Evolutionary conservation across 2,888 invertebrate genomes (phyloP).

Genomic region (Steinernema hermaphroditum): DNA sequence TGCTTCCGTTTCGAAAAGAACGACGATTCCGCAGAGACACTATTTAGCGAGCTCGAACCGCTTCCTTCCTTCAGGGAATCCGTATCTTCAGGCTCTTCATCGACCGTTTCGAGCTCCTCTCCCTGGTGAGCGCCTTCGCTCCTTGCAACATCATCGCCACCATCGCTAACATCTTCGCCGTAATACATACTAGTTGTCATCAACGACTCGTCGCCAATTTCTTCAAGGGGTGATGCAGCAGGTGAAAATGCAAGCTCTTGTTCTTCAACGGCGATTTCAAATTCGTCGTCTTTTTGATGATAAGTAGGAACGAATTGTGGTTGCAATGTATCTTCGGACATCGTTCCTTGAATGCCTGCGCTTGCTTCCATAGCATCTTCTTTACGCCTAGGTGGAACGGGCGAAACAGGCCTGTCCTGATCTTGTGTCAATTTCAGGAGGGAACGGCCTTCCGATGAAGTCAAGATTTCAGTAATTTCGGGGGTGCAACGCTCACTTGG

Average conservation of each 20-base stretch:
- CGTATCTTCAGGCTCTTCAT: conserved; percentile 58
- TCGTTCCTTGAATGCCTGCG: neutral
- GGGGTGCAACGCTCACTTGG: neutral
- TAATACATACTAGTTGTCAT: conserved; percentile 11
- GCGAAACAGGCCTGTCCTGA: neutral
- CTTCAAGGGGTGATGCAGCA: neutral
- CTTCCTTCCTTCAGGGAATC: conserved; percentile 51
- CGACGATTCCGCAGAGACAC: conserved; percentile 44
- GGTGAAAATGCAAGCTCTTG: neutral
- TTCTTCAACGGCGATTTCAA: conserved; percentile 5
- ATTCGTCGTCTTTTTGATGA: neutral
- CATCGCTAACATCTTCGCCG: conserved; percentile 14
- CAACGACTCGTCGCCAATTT: neutral
- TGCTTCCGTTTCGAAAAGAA: conserved; percentile 51
- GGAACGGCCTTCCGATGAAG: neutral
- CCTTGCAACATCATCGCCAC: neutral
- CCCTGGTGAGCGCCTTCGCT: neutral
- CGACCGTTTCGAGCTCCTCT: conserved; percentile 53
- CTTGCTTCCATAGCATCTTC: neutral
- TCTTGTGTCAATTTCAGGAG: neutral
- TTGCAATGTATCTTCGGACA: neutral
- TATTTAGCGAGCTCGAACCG: conserved; percentile 35
- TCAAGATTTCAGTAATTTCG: conserved; percentile 7
- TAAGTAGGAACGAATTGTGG: neutral
- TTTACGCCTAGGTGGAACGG: neutral